Base-by-base conservation (phyloP, 92 coral and sea anemone genomes). In the Montipora capitata region DNA sequence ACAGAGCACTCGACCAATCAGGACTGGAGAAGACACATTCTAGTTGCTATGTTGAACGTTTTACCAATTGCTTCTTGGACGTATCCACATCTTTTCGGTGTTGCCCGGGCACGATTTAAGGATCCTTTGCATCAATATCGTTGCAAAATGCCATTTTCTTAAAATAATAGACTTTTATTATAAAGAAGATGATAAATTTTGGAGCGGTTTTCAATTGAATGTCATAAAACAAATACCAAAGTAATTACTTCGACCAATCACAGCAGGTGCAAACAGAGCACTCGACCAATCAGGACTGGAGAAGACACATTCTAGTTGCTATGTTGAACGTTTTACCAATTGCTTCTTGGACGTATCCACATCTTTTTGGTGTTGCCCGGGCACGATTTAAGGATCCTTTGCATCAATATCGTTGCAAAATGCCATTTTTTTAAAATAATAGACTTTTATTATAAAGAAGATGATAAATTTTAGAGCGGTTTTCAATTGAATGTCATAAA, bases 11-110 rank as follows among this genome's bases (percentile, higher is more conserved):
- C 2, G 35, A 27, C 35, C 35, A 27, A 27, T 27, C 35, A 27
- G 35, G 1, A 51, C 2, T 81, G 86, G 86, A 81, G 56, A 81
- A 69, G 77, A 81, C 69, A 81, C 77, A 69, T 40, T 39, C 69
- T 79, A 3, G 74, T 65, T 14, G 57, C 76, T 2, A 14, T 42
- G 15, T 6, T 71, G 2, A 79, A 62, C 17, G 58, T 18, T 2
- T 5, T 63, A 6, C 68, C 41, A 3, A 10, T 63, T 3, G 68
- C 68, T 5, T 17, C 20, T 5, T 63, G 68, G 68, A 18, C 68
- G 10, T 17, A 40, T 63, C 5, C 7, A 16, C 2, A 16, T 20
- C 68, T 63, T 63, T 63, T 63, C 17, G 8, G 7, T 4, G 40
- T 63, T 63, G 68, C 20, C 39, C 68, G 20, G 3, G 68, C 39